phyloP scores from a whole-genome alignment of 2,797 vertebrate species.

The Cirrhinus molitorella region DNA sequence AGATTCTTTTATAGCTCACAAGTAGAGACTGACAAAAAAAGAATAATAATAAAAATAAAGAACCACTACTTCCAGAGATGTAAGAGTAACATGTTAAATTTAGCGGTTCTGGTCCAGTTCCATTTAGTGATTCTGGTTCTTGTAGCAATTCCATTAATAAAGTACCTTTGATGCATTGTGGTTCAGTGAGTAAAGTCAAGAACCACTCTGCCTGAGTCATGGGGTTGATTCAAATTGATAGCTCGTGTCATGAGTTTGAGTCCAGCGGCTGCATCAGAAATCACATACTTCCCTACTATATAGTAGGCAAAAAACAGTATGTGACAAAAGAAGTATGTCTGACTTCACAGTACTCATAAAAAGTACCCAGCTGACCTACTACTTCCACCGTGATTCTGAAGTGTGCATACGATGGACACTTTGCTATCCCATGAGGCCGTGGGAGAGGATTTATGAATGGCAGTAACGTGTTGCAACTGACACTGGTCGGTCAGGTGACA shows the following conservation, averaged over 20 bases:
- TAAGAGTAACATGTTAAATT: neutral
- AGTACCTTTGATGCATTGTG: neutral
- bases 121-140: neutral
- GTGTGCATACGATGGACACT: neutral
- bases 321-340: neutral
- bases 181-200: neutral
- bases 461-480: too few relatives aligned
- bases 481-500: too few relatives aligned
- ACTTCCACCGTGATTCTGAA: neutral
- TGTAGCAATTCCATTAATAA: neutral
- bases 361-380: neutral
- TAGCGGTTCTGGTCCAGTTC: neutral
- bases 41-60: neutral
- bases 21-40: neutral
- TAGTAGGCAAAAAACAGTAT: neutral
- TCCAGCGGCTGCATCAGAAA: neutral
- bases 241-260: neutral
- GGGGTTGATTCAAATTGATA: neutral
- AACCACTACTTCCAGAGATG: neutral
- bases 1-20: neutral
- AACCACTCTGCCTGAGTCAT: neutral
- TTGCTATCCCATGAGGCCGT: neutral
- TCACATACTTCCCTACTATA: neutral
- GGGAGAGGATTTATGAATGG: neutral
- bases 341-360: neutral